Percentiles rank a stretch among this genome's conserved stretches.
Evolutionary conservation across 2,797 vertebrate genomes (phyloP).

Genomic region (Ctenochaetus hawaiiensis): DNA sequence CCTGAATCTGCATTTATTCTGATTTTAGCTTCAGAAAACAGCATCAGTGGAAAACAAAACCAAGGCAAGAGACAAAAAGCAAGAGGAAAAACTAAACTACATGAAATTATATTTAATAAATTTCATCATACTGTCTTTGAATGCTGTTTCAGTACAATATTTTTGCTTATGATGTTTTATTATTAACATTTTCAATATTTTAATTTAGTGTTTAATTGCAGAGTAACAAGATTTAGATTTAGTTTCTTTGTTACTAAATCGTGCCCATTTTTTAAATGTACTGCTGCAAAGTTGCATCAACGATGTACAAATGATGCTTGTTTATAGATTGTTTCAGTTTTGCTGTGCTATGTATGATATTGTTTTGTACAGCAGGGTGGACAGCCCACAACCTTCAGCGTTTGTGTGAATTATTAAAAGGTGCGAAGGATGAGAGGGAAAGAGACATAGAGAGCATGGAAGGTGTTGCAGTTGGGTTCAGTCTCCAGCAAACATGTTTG

Average conservation of each 20-base stretch:
- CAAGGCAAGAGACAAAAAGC: background rate
- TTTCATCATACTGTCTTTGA: background rate
- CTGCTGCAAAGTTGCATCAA: too few species aligned
- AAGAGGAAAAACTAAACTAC: background rate
- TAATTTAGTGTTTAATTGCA: background rate
- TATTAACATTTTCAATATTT: background rate
- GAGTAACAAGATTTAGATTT: background rate
- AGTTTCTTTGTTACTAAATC: background rate
- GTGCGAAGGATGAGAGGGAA: conserved; percentile 11
- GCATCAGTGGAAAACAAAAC: background rate
- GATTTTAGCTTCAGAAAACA: background rate
- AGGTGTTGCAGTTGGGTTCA: conserved; percentile 8
- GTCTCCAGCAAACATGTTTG: background rate
- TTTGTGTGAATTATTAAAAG: conserved; percentile 55
- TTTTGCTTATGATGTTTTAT: background rate
- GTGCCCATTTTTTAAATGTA: background rate
- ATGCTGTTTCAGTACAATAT: background rate
- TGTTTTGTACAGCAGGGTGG: conserved; percentile 26
- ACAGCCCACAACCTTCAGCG: conserved; percentile 23
- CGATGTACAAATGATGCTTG: too few species aligned
- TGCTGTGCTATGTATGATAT: conserved; percentile 21
- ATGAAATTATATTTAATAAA: too few species aligned
- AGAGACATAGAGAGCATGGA: background rate
- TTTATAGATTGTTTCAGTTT: background rate
- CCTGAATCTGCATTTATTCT: conserved; percentile 10